Evolutionary conservation across 1,140 invertebrate species (phyloP), one percentile per base, ranked within the genome.

Genomic region (Heliconius congener): DNA sequence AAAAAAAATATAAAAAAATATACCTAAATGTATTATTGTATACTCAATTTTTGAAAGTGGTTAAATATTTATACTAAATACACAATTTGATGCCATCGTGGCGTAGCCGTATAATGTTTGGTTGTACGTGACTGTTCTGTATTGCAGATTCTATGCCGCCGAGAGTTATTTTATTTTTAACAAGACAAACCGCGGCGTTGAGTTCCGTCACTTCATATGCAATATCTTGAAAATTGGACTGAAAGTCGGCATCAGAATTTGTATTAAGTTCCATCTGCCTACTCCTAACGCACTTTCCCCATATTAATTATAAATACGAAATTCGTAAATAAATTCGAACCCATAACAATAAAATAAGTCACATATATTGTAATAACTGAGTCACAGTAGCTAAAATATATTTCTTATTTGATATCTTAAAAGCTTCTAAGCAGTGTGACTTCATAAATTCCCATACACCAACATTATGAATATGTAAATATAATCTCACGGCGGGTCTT

Each of bases 381-480:
- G n/a, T 27, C 23, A 66, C 60, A 66, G 23, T 16, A 16, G 60
- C 27, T 0, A 27, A 66, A 66, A 27, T 30, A 13, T 4, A 11
- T 27, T 66, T 13, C 9, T 19, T 23, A 57, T 57, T n/a, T 23
- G 19, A 57, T 57, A 57, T 57, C 19, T 9, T 52, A 18, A 19
- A 57, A 57, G 8, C 8, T 57, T 66, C 13, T 27, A 66, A 30
- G 60, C 60, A 30, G 23, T 66, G 23, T 66, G 60, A 66, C 60
- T 66, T 66, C 23, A 66, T 30, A 66, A 66, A 30, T 66, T 66
- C 23, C 19, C 60, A 30, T 66, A 66, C 11, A 66, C 23, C 60
- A 27, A 66, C 60, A 66, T 66, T 66, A 66, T 66, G 60, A 66
- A 66, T 66, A 66, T 66, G 60, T 66, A 66, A 66, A 66, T 66